phyloP scores from a whole-genome alignment of 2,797 vertebrate genomes.

The Steatocranus sp. region DNA sequence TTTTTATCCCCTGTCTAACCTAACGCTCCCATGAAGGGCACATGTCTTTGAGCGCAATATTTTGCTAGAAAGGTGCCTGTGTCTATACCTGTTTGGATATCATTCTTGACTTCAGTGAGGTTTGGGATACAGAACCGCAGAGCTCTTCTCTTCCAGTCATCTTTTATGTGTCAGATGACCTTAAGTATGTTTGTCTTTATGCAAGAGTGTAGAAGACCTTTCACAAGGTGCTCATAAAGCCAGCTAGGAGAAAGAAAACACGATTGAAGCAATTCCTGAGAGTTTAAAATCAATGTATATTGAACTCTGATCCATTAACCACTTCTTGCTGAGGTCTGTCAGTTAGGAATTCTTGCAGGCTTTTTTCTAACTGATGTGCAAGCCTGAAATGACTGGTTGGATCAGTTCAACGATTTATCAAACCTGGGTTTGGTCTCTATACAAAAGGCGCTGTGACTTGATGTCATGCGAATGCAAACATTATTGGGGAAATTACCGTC shows the following conservation, averaged over 20 bases:
- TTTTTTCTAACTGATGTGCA: neutral
- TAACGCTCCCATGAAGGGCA: neutral
- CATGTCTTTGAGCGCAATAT: neutral
- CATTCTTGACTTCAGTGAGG: neutral
- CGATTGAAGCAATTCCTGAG: neutral
- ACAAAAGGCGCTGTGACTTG: neutral
- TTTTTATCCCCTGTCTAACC: neutral
- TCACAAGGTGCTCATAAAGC: neutral
- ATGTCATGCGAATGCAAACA: conserved; percentile 13
- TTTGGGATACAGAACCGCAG: neutral
- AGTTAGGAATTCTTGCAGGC: neutral
- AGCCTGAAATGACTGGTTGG: neutral
- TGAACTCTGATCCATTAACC: neutral
- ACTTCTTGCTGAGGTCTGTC: neutral
- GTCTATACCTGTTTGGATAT: neutral
- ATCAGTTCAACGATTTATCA: neutral
- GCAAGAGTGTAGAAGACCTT: neutral
- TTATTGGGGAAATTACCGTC: neutral
- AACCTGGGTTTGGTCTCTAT: neutral
- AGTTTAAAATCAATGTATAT: neutral
- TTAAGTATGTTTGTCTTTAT: neutral
- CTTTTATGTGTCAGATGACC: neutral
- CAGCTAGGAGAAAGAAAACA: neutral
- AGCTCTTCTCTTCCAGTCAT: neutral
- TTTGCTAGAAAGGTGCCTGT: neutral